Evolutionary conservation across 2,888 invertebrate genomes (phyloP).

Genomic region (Dynastes tityus): DNA sequence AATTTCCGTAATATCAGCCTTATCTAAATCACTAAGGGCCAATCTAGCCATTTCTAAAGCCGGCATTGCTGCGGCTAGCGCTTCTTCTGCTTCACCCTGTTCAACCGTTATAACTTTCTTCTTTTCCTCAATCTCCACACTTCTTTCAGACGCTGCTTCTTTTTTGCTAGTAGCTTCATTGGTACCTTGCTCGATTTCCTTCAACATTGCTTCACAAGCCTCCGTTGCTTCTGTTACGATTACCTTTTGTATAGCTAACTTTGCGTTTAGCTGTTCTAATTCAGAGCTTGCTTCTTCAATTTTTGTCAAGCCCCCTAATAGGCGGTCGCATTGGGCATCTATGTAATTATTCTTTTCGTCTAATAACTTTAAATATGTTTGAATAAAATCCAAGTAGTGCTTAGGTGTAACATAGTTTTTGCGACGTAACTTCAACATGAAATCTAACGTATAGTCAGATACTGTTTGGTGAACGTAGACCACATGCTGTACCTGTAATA

Average conservation of each 20-base stretch:
- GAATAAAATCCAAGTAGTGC: slow-evolving; percentile 91
- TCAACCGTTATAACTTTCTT: slow-evolving; percentile 85
- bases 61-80: slow-evolving; percentile 86
- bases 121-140: slow-evolving; percentile 87
- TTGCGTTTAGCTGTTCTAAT: slow-evolving; percentile 84
- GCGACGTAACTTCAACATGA: slow-evolving; percentile 81
- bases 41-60: slow-evolving; percentile 86
- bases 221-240: slow-evolving; percentile 84
- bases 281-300: slow-evolving; percentile 91
- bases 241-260: slow-evolving; percentile 86
- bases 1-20: slow-evolving; percentile 93
- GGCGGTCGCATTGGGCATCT: slow-evolving; percentile 78
- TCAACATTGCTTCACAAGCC: slow-evolving; percentile 85
- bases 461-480: slow-evolving; percentile 89
- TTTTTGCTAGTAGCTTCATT: slow-evolving; percentile 84
- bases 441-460: slow-evolving; percentile 81
- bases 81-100: slow-evolving; percentile 88
- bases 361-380: slow-evolving; percentile 83
- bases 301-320: slow-evolving; percentile 83
- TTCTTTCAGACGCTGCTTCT: slow-evolving; percentile 84
- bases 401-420: slow-evolving; percentile 94
- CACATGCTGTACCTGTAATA: slow-evolving; percentile 79
- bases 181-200: slow-evolving; percentile 83
- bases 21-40: slow-evolving; percentile 88
- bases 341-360: slow-evolving; percentile 80